These are phyloP conservation scores for Tetramorium bicarinatum DNA, from an alignment of 2,888 invertebrate genomes.

Conservation along the genomic window DNA sequence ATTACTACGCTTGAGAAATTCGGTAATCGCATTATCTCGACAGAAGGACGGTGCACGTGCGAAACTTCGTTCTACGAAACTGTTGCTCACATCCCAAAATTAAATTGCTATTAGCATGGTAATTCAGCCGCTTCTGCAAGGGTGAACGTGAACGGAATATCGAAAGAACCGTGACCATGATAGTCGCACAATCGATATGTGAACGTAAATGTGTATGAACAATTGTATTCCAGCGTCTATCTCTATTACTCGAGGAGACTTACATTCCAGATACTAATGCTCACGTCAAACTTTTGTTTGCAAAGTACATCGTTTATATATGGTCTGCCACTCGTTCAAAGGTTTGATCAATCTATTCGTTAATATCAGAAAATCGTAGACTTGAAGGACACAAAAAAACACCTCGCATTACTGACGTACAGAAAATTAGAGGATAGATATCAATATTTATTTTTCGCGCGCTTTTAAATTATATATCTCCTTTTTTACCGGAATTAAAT, in stretches of 20 bases:
- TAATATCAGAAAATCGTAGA: slow-evolving; percentile 8
- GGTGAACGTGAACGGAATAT: slow-evolving; percentile 20
- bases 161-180: neutral
- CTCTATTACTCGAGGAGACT: neutral
- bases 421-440: neutral
- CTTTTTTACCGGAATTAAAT: neutral
- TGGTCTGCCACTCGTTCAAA: neutral
- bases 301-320: slow-evolving; percentile 6
- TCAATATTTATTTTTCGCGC: neutral
- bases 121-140: slow-evolving; percentile 37
- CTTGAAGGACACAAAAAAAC: neutral
- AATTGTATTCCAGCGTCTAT: neutral
- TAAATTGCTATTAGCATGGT: slow-evolving; percentile 46
- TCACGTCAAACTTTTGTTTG: slow-evolving; percentile 26
- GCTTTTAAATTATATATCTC: neutral
- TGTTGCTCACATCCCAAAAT: slow-evolving; percentile 27
- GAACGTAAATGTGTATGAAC: neutral
- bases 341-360: neutral
- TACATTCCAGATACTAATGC: slow-evolving; percentile 7
- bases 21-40: neutral
- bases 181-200: slow-evolving; percentile 14
- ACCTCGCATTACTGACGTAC: neutral
- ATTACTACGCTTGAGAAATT: slow-evolving; percentile 11
- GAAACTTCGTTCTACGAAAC: slow-evolving; percentile 7
- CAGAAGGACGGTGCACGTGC: neutral